These are phyloP conservation scores for Gandaritis pyraliata DNA, from an alignment of 2,888 invertebrate genomes.

Conservation along the genomic window DNA sequence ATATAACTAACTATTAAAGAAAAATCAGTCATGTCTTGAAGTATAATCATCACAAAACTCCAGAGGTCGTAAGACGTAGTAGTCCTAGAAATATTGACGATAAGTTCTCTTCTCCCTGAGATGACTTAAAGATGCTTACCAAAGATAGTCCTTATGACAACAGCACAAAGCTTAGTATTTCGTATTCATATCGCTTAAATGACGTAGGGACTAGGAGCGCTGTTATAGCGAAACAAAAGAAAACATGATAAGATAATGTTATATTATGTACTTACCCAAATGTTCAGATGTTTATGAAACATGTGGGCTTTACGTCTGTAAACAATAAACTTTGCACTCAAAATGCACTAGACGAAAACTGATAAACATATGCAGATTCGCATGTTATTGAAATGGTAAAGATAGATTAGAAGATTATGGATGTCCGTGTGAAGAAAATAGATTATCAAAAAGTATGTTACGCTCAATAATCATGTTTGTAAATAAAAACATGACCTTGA, in stretches of 20 bases:
- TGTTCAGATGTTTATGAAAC: constrained; percentile 44
- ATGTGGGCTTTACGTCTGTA: constrained; percentile 28
- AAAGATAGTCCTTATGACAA: constrained; percentile 39
- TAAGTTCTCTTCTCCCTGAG: constrained; percentile 9
- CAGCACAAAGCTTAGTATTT: constrained; percentile 41
- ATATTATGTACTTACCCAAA: constrained; percentile 49
- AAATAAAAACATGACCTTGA: constrained; percentile 38
- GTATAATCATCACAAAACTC: background rate
- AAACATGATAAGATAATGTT: constrained; percentile 54
- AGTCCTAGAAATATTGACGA: constrained; percentile 32
- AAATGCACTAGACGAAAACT: constrained; percentile 11
- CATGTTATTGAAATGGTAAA: background rate
- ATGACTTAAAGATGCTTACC: constrained; percentile 7
- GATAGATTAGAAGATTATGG: background rate
- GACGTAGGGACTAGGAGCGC: constrained; percentile 45
- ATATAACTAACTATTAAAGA: too few relatives aligned
- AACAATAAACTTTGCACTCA: constrained; percentile 21
- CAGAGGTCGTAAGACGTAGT: constrained; percentile 27
- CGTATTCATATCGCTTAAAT: constrained; percentile 30
- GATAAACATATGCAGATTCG: background rate
- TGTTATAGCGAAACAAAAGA: constrained; percentile 56
- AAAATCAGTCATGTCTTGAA: too few relatives aligned
- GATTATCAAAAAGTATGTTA: too few relatives aligned
- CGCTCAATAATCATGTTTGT: too few relatives aligned
- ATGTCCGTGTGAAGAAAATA: background rate